Conservation (phyloP, 2,888 invertebrate species). For the Drosophila koepferae region DNA sequence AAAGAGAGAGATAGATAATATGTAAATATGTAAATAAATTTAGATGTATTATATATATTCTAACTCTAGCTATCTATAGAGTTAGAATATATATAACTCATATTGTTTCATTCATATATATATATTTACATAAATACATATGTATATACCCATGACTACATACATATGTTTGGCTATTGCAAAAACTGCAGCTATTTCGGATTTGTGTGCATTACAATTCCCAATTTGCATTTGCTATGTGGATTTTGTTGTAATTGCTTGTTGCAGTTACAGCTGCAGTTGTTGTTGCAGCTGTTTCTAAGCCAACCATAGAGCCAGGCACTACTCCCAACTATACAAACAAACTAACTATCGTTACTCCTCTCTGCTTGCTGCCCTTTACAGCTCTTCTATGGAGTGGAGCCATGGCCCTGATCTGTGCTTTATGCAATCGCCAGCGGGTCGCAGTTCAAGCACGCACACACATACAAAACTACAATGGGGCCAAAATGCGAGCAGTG, state of each 20-base stretch:
- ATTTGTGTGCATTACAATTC: slow-evolving; percentile 58
- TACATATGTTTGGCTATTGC: slow-evolving; percentile 16
- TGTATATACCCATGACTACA: not conserved
- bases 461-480: slow-evolving; percentile 37
- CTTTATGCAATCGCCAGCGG: slow-evolving; percentile 38
- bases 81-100: not conserved
- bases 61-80: no score
- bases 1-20: not conserved
- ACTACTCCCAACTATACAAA: slow-evolving; percentile 35
- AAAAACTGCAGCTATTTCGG: slow-evolving; percentile 47
- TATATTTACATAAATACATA: not conserved
- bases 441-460: slow-evolving; percentile 50
- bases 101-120: not conserved
- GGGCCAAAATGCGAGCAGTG: slow-evolving; percentile 55
- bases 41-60: no score
- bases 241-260: slow-evolving; percentile 29
- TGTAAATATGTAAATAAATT: not conserved
- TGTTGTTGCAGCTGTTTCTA: slow-evolving; percentile 46
- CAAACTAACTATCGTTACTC: slow-evolving; percentile 12
- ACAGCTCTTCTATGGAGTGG: not conserved
- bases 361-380: not conserved
- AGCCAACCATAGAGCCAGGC: slow-evolving; percentile 47
- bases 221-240: slow-evolving; percentile 63
- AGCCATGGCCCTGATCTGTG: slow-evolving; percentile 29
- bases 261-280: slow-evolving; percentile 14